Evolutionary conservation across 2,113 vertebrate genomes (phyloP).

Genomic region (Ageneiosus marmoratus): DNA sequence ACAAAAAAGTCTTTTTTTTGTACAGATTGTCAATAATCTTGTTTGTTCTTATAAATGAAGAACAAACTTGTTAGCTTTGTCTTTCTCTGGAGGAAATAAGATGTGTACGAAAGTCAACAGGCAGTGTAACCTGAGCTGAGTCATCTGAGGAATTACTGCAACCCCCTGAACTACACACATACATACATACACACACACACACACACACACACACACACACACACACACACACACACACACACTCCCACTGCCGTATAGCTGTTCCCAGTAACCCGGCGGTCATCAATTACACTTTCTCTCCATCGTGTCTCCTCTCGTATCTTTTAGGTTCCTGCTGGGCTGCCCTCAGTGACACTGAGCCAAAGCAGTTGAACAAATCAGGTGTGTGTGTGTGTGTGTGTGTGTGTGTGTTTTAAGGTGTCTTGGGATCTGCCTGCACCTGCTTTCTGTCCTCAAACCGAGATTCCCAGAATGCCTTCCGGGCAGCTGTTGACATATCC

Average conservation of each 20-base stretch:
- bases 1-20: not conserved
- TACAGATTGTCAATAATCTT: not conserved
- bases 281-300: too few species aligned
- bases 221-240: not conserved
- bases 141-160: slow-evolving; percentile 16
- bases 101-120: not conserved
- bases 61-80: not conserved
- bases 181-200: not conserved
- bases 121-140: slow-evolving; percentile 15
- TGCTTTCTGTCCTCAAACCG: slow-evolving; percentile 72
- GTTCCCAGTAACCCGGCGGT: too few species aligned
- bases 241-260: not conserved
- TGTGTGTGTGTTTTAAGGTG: too few species aligned
- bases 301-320: too few species aligned
- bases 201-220: not conserved
- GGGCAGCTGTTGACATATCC: slow-evolving; percentile 75
- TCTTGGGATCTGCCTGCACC: slow-evolving; percentile 66
- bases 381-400: too few species aligned
- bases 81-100: slow-evolving; percentile 6
- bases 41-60: not conserved
- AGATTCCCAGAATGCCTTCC: slow-evolving; percentile 74
- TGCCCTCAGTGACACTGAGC: too few species aligned
- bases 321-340: too few species aligned
- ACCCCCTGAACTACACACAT: not conserved
- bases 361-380: too few species aligned